These are phyloP conservation scores for Beris morrisii DNA, from an alignment of 2,888 invertebrate species.

Conservation along the genomic window DNA sequence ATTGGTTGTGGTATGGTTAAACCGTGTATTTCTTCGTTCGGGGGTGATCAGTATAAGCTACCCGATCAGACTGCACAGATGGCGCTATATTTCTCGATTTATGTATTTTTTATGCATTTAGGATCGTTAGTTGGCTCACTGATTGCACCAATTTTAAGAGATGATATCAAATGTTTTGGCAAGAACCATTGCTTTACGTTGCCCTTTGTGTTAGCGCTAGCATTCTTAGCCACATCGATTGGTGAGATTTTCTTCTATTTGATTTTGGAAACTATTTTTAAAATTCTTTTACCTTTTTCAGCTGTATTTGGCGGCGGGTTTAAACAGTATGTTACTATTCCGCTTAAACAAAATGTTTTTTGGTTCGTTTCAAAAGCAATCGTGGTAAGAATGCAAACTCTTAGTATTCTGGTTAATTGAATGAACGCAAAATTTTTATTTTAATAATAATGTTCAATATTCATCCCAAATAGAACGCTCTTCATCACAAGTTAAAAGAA, in stretches of 20 bases:
- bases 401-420: no score
- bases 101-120: neutral
- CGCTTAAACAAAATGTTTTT: no score
- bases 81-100: conserved; percentile 44
- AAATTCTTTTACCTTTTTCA: conserved; percentile 48
- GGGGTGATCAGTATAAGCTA: conserved; percentile 75
- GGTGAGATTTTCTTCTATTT: conserved; percentile 56
- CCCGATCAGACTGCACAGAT: conserved; percentile 67
- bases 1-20: conserved; percentile 81
- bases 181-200: conserved; percentile 69
- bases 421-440: no score
- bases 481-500: conserved; percentile 53
- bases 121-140: conserved; percentile 51
- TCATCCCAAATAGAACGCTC: conserved; percentile 56
- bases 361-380: no score
- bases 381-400: no score
- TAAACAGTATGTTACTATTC: neutral
- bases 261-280: neutral
- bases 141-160: conserved; percentile 72
- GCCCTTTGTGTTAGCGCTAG: conserved; percentile 77
- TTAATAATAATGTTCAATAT: no score
- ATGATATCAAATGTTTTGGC: conserved; percentile 67
- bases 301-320: conserved; percentile 48
- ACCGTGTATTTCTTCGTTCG: conserved; percentile 79
- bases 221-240: conserved; percentile 70